These are phyloP conservation scores for Aphidius gifuensis DNA, from an alignment of 1,140 invertebrate genomes.

Conservation along the genomic window DNA sequence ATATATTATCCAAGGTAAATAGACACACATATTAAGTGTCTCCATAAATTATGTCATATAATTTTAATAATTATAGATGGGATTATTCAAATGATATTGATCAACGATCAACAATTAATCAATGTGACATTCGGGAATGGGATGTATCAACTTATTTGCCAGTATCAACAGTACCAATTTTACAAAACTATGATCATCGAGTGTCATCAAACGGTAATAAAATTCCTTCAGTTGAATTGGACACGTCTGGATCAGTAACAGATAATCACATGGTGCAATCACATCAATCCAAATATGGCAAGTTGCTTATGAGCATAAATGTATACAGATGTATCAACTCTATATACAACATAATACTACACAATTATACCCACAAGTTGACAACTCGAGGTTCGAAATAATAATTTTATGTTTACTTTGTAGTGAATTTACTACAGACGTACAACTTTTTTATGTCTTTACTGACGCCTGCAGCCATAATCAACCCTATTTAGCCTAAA, in stretches of 20 bases:
- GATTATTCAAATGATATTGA: no score
- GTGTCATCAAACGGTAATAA: slow-evolving; percentile 15
- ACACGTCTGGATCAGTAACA: background rate
- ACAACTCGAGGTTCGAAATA: background rate
- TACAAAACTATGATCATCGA: background rate
- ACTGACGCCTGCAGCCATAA: slow-evolving; percentile 36
- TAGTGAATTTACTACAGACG: background rate
- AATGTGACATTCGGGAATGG: background rate
- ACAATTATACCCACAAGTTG: no score
- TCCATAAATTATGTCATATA: no score
- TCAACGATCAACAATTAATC: no score
- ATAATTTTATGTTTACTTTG: background rate
- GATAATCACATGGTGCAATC: slow-evolving; percentile 10
- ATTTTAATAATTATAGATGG: no score
- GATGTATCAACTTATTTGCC: background rate
- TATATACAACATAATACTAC: no score
- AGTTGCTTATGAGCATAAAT: slow-evolving; percentile 9
- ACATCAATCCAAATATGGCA: slow-evolving; percentile 19
- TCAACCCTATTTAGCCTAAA: slow-evolving; percentile 35
- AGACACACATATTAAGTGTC: no score
- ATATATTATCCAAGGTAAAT: no score
- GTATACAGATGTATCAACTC: no score
- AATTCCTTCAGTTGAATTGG: slow-evolving; percentile 7
- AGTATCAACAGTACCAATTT: slow-evolving; percentile 1
- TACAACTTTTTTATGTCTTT: slow-evolving; percentile 31